Evolutionary conservation across 2,888 invertebrate species (phyloP).

Genomic region (Euspilapteryx auroguttella): DNA sequence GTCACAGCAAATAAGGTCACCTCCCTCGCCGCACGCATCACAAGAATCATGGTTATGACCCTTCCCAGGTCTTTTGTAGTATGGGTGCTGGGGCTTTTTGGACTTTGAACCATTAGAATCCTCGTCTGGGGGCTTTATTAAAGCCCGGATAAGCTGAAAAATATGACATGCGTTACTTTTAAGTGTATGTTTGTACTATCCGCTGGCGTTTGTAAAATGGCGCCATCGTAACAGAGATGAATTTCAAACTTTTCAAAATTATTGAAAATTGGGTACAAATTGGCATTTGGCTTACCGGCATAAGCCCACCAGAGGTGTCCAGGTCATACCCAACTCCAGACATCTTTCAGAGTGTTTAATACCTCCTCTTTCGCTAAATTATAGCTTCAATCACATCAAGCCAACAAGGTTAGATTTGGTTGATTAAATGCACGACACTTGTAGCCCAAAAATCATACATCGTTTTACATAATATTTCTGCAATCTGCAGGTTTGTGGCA

Average conservation of each 20-base stretch:
- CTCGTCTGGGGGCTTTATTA: slow-evolving; percentile 85
- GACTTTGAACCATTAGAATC: slow-evolving; percentile 64
- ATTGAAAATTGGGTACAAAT: no score
- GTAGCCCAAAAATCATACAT: no score
- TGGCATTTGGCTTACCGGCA: slow-evolving; percentile 87
- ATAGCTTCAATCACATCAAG: no score
- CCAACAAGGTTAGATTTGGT: no score
- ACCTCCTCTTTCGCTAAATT: no score
- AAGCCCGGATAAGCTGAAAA: slow-evolving; percentile 81
- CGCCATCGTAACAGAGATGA: slow-evolving; percentile 15
- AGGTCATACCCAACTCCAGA: slow-evolving; percentile 71
- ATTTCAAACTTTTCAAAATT: no score
- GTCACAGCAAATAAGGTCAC: slow-evolving; percentile 94
- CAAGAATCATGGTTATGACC: slow-evolving; percentile 92
- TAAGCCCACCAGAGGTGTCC: slow-evolving; percentile 78
- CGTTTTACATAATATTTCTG: no score
- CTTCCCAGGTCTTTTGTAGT: slow-evolving; percentile 83
- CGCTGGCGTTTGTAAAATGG: slow-evolving; percentile 28
- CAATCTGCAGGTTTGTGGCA: no score
- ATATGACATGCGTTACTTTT: slow-evolving; percentile 9
- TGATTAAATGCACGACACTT: no score
- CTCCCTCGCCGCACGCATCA: slow-evolving; percentile 93
- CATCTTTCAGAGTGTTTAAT: slow-evolving; percentile 23
- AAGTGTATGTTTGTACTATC: slow-evolving; percentile 11
- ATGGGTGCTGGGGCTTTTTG: slow-evolving; percentile 74